Evolutionary conservation across 2,888 invertebrate genomes (phyloP).

Genomic region (Gasteruption jaculator): DNA sequence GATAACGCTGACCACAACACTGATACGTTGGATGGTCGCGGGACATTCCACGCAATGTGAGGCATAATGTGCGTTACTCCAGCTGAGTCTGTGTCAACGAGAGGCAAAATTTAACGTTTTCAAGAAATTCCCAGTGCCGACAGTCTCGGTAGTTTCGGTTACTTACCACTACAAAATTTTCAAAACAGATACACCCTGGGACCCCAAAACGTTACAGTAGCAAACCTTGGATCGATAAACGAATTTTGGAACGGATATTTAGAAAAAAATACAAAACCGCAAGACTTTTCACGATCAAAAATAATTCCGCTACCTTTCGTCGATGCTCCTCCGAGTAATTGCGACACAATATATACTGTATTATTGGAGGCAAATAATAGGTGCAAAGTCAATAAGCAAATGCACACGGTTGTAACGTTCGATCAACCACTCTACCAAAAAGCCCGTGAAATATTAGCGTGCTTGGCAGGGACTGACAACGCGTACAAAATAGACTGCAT

Average conservation of each 20-base stretch:
- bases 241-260: conserved; percentile 1
- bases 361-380: conserved; percentile 13
- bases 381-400: conserved; percentile 13
- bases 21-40: conserved; percentile 9
- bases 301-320: conserved; percentile 23
- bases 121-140: conserved; percentile 2
- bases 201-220: neutral
- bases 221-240: neutral
- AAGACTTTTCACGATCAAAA: conserved; percentile 23
- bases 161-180: neutral
- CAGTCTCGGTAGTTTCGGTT: neutral
- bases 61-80: conserved; percentile 12
- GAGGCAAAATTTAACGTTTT: neutral
- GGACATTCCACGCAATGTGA: conserved; percentile 14
- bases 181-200: neutral
- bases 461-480: conserved; percentile 7
- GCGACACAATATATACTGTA: conserved; percentile 20
- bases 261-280: neutral
- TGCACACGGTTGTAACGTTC: conserved; percentile 12
- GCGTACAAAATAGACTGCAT: conserved; percentile 13
- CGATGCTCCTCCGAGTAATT: conserved; percentile 17
- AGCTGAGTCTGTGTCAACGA: conserved; percentile 1
- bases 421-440: conserved; percentile 20
- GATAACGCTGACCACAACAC: conserved; percentile 11
- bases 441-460: conserved; percentile 16